These are phyloP conservation scores for Cyrtorhinus lividipennis DNA, from an alignment of 1,140 invertebrate species.

Conservation along the genomic window DNA sequence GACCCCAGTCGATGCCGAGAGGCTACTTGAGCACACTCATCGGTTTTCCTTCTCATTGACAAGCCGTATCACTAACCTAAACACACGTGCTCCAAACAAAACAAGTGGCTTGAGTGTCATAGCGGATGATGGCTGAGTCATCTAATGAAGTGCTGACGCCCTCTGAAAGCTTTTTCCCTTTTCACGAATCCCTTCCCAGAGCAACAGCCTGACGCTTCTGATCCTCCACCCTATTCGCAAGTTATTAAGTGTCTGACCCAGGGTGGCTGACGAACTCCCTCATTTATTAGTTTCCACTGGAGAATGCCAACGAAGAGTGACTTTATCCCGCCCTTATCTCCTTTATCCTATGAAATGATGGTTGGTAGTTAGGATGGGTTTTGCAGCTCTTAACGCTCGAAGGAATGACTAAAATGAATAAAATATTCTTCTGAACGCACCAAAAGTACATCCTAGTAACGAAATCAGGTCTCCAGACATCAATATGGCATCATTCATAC, in stretches of 20 bases:
- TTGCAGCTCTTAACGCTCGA: too few relatives aligned
- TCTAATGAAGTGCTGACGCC: constrained; percentile 8
- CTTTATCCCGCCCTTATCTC: not conserved
- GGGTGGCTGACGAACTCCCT: not conserved
- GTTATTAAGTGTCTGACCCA: not conserved
- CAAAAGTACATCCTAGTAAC: too few relatives aligned
- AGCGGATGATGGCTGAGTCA: constrained; percentile 1
- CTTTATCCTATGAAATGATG: not conserved
- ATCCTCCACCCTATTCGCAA: not conserved
- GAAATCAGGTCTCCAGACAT: too few relatives aligned
- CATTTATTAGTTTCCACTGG: not conserved
- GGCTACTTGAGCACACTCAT: too few relatives aligned
- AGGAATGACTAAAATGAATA: too few relatives aligned
- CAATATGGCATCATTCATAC: too few relatives aligned
- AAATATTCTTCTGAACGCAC: too few relatives aligned
- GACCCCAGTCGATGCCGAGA: too few relatives aligned
- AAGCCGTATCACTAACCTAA: constrained; percentile 4
- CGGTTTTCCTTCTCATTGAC: not conserved
- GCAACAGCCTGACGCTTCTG: not conserved
- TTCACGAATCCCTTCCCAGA: not conserved
- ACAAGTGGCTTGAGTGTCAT: constrained; percentile 5
- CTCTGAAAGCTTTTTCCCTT: not conserved
- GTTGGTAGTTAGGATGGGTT: not conserved
- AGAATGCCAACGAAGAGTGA: not conserved
- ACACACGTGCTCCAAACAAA: constrained; percentile 8